Base-by-base conservation (phyloP, 2,888 invertebrate species). In the Lordiphosa andalusiaca region DNA sequence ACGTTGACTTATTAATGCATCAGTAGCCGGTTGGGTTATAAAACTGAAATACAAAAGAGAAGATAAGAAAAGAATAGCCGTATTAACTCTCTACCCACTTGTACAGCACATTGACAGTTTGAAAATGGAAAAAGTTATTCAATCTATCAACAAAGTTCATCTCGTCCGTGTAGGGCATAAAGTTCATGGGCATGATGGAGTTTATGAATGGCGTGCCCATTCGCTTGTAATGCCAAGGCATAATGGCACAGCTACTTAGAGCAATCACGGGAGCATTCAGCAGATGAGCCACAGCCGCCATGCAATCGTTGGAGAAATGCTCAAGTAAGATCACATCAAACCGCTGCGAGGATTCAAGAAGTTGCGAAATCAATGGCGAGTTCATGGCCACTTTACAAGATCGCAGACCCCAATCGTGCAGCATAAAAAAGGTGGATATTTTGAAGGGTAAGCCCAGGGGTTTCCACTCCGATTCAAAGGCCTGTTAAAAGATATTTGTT, bases 231-330 rank as follows among this genome's bases (percentile, higher is more conserved):
- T 91, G 90, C 91, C 91, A 93, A 0, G 93, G 91, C 91, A 92
- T 91, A 10, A 92, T 70, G 33, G 91, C 88, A 68, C 91, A 91
- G 0, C 92, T 91, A 6, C 91, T 91, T 3, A 93, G 73, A 0
- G 90, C 90, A 0, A 93, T 90, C 0, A 92, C 91, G 0, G 93
- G 93, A 0, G 91, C 92, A 16, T 90, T 85, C 19, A 93, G 90
- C 71, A 92, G 92, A 75, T 93, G 90, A 0, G 92, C 92, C 19
- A 95, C 80, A 0, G 92, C 93, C 25, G 93, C 85, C 77, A 92
- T 92, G 82, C 95, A 94, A 75, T 95, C 93, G 54, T 92, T 92
- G 73, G 93, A 93, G 82, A 95, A 95, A 48, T 91, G 91, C 86
- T 95, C 94, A 16, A 92, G 89, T 0, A 95, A 86, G 5, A 94